Percentiles rank a stretch among this genome's conserved stretches.
Evolutionary conservation across 2,888 invertebrate genomes (phyloP).

Genomic region (Onchidella celtica): DNA sequence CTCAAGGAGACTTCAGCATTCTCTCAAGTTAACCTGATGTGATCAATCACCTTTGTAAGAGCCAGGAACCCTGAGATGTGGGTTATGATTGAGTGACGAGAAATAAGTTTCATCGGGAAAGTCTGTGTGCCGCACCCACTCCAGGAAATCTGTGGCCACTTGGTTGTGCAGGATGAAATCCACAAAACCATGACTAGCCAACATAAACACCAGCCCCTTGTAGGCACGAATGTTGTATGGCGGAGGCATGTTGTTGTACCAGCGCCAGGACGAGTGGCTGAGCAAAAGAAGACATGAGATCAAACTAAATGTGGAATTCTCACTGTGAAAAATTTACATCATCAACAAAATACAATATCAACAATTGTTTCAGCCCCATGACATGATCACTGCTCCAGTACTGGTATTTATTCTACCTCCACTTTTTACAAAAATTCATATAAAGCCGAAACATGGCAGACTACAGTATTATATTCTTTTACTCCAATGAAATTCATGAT

Average conservation of each 20-base stretch:
- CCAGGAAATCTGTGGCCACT: constrained; percentile 60
- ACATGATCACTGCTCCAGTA: too few relatives aligned
- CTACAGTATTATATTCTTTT: too few relatives aligned
- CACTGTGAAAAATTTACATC: too few relatives aligned
- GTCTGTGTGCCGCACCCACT: constrained; percentile 68
- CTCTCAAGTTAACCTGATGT: too few relatives aligned
- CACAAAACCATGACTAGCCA: constrained; percentile 64
- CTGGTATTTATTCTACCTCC: too few relatives aligned
- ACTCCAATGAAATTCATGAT: too few relatives aligned
- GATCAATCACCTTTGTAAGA: constrained; percentile 55
- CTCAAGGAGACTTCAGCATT: too few relatives aligned
- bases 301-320: too few relatives aligned
- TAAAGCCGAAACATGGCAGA: too few relatives aligned
- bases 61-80: constrained; percentile 62
- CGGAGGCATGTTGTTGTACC: constrained; percentile 49
- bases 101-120: constrained; percentile 73
- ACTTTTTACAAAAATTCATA: too few relatives aligned
- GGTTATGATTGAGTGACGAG: constrained; percentile 69
- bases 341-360: too few relatives aligned
- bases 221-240: constrained; percentile 57
- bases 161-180: constrained; percentile 64
- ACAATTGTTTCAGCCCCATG: too few relatives aligned
- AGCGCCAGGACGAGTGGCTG: constrained; percentile 47
- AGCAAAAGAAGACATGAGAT: not conserved
- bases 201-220: constrained; percentile 70